Evolutionary conservation across 2,888 invertebrate species (phyloP), one percentile per base, ranked within the genome.

Genomic region (Agelastica alni): DNA sequence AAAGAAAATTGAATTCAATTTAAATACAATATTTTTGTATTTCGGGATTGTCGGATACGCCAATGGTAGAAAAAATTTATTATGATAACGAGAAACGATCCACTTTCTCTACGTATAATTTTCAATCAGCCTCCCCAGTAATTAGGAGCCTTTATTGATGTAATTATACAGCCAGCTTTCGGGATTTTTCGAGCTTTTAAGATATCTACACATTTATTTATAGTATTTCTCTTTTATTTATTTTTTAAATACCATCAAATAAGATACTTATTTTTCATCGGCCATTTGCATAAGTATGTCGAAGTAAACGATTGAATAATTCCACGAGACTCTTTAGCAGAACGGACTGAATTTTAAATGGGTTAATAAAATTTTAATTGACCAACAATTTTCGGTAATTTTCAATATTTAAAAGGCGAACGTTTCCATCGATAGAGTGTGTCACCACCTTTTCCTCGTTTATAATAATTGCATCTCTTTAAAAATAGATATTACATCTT

Each of bases 71-170:
- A n/a, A 12, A 22, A 14, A 22, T 42, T 41, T 22, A 49, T 42
- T 32, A 49, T 16, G 32, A 49, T 30, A 49, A 32, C 49, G 22
- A 31, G 31, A 49, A 49, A 42, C 49, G 49, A 49, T 20, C 49
- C 31, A 49, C 49, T 49, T 49, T 49, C 49, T 49, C 42, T 20
- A 26, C 17, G 41, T 13, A 49, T 49, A 49, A 49, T 49, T 49
- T 49, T 49, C 41, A 49, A 49, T 49, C 49, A 49, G 49, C 16
- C 32, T 32, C 49, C 42, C 49, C 41, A 49, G 41, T 20, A 41
- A 41, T 41, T 22, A 41, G 49, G 42, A 20, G 41, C 32, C 41
- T 49, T 49, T 49, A 49, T 49, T 49, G 49, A 49, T 49, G 32
- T 49, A 49, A 49, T 49, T 49, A 49, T 49, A 49, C 49, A 49